Base-by-base conservation (phyloP, 2,888 invertebrate species). In the Andrena marginata region DNA sequence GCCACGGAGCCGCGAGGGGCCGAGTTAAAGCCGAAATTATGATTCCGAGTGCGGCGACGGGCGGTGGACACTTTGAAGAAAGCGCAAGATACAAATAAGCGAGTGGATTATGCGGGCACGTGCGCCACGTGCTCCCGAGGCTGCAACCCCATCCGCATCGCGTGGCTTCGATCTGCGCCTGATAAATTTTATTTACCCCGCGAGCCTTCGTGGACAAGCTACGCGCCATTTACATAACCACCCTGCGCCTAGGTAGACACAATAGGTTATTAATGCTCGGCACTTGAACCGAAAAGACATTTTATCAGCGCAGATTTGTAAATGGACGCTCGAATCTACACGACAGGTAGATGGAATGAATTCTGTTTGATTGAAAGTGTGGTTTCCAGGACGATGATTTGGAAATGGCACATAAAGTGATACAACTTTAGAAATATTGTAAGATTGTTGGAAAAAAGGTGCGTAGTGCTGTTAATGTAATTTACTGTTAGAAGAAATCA, bases 21-120 rank as follows among this genome's bases (percentile, higher is more conserved):
- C 33, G 20, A 42, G 59, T 63, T 80, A 87, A 87, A 49, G 70
- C 72, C 77, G 42, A 85, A 85, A 87, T 87, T 87, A 80, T 69
- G 71, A 85, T 87, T 85, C 80, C 74, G 20, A 26, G 62, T 71
- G 59, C 77, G 72, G 72, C 64, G 49, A 60, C 49, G 60, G 48
- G 35, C 69, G 63, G 65, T 23, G 42, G 26, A 33, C 26, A 68
- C 86, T 83, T 85, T 65, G 81, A 87, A 75, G 72, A 77, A 72
- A 76, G 81, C 76, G 70, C 77, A 77, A 84, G 74, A 83, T 76
- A 80, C 84, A 84, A 84, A 80, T 80, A 75, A 56, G 60, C 60
- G 73, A 33, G 62, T 31, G 67, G 78, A 87, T 88, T 83, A 87
- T 76, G 62, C 85, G 48, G 65, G 69, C 84, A 77, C 86, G 84